Evolutionary conservation across 2,797 vertebrate species (phyloP).

Genomic region (Chaetophractus vellerosus): DNA sequence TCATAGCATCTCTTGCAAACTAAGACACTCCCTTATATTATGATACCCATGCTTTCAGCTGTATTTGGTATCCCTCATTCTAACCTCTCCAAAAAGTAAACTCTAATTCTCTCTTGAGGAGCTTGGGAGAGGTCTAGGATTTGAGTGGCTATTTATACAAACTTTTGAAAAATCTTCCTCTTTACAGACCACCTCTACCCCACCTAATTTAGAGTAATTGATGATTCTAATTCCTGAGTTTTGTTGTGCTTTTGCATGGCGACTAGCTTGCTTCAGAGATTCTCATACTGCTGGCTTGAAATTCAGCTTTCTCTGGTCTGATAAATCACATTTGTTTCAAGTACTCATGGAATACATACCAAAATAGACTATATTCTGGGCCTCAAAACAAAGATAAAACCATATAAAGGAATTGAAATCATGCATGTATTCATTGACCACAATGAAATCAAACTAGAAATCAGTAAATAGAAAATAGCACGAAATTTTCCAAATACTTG

Average conservation of each 20-base stretch:
- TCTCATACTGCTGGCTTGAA: background rate
- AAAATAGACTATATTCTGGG: background rate
- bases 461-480: background rate
- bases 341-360: background rate
- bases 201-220: background rate
- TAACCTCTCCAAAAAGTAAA: constrained; percentile 20
- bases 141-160: background rate
- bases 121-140: background rate
- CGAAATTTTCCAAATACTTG: background rate
- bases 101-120: background rate
- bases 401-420: background rate
- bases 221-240: background rate
- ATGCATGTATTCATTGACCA: background rate
- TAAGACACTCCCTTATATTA: background rate
- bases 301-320: background rate
- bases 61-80: background rate
- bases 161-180: background rate
- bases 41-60: background rate
- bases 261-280: background rate
- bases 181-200: background rate
- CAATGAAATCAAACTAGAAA: background rate
- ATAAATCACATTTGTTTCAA: background rate
- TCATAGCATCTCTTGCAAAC: too few species aligned
- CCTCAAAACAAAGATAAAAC: background rate
- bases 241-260: background rate